These are phyloP conservation scores for Dexiosoma caninum DNA, from an alignment of 2,888 invertebrate genomes.

Conservation along the genomic window DNA sequence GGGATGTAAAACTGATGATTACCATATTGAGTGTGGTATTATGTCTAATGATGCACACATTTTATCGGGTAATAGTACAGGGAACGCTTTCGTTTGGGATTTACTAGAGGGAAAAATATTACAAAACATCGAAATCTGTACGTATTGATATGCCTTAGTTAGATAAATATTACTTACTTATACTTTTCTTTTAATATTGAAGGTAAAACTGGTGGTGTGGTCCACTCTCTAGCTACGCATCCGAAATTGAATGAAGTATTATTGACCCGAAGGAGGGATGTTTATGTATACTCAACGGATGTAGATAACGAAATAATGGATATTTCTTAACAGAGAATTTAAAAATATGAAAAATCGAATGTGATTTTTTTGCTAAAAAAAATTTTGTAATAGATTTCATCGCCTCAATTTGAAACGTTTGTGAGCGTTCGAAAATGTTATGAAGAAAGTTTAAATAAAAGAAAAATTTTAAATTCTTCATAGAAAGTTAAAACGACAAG, in stretches of 20 bases:
- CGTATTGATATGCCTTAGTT: not conserved
- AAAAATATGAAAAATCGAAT: no score
- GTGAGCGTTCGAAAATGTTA: no score
- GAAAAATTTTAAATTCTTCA: no score
- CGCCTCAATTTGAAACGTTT: no score
- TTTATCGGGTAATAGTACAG: constrained; percentile 93
- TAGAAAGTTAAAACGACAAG: no score
- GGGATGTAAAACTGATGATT: constrained; percentile 90
- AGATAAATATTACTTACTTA: no score
- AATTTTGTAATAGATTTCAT: no score
- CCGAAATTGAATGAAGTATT: constrained; percentile 80
- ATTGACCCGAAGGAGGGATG: constrained; percentile 74
- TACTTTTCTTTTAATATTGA: constrained; percentile 16
- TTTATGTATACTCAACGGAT: constrained; percentile 72
- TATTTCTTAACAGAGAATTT: constrained; percentile 1
- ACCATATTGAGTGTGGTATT: constrained; percentile 91
- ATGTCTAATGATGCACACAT: constrained; percentile 91
- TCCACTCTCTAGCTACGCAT: constrained; percentile 90
- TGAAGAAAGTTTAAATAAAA: no score
- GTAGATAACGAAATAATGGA: constrained; percentile 53
- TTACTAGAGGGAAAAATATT: constrained; percentile 85
- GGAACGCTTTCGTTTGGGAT: constrained; percentile 85
- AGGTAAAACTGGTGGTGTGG: constrained; percentile 80
- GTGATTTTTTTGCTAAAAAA: not conserved
- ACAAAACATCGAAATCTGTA: constrained; percentile 74